Evolutionary conservation across 2,888 invertebrate species (phyloP), one percentile per base, ranked within the genome.

Genomic region (Leptura quadrifasciata): DNA sequence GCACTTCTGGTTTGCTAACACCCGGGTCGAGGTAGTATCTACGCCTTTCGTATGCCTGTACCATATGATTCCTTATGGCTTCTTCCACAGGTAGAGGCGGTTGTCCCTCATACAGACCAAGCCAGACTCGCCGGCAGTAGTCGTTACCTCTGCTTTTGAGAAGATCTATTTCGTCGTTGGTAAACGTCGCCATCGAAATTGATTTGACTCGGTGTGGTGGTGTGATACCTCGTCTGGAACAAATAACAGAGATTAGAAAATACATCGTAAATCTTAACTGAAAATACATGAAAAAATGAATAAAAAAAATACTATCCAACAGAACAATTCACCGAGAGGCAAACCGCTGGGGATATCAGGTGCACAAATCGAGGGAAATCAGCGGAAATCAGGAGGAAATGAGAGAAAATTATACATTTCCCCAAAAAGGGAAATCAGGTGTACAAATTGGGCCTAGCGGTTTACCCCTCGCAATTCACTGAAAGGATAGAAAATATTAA

Each of bases 191-290:
- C 98, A 99, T 98, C 52, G 98, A 98, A 86, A 99, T 98, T 70
- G 98, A 98, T 91, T 99, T 99, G 79, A 99, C 98, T 81, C 99
- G 93, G 90, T 99, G 98, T 82, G 99, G 99, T 79, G 99, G 98
- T 86, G 98, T 98, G 81, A 99, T 91, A 72, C 99, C 99, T 87
- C 98, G 95, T 89, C 98, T 99, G 92, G 68, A 94, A 94, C 67
- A 82, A 85, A 64, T 21, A 85, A 86, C n/a, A 47, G 47, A 47
- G 47, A n/a, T 6, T 47, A n/a, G n/a, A 47, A 5, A 47, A 47
- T n/a, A 47, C 39, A 1, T 39, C 15, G 12, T 39, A 39, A 39
- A 39, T 39, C 39, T n/a, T 47, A n/a, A n/a, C n/a, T n/a, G n/a
- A n/a, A n/a, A n/a, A n/a, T n/a, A n/a, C n/a, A n/a, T n/a, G n/a